Evolutionary conservation across 1,140 invertebrate species (phyloP).

Genomic region (Amphibalanus amphitrite): DNA sequence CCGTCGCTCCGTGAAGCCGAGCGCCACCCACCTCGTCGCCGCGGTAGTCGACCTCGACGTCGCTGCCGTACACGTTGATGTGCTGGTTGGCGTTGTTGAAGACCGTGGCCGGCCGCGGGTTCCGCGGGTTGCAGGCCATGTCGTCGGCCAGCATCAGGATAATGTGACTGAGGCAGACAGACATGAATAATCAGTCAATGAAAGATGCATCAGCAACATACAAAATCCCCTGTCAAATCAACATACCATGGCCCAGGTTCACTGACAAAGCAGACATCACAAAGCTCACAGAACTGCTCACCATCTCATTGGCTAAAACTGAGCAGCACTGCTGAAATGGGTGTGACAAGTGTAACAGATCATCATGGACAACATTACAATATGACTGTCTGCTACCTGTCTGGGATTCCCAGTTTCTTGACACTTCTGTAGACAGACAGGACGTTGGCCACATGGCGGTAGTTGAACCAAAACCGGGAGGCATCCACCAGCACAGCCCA

Average conservation of each 20-base stretch:
- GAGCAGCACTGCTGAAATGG: too few relatives aligned
- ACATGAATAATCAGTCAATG: too few relatives aligned
- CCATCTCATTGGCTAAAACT: too few relatives aligned
- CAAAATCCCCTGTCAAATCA: constrained; percentile 6
- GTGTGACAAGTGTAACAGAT: too few relatives aligned
- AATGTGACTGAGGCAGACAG: constrained; percentile 36
- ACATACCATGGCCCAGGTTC: too few relatives aligned
- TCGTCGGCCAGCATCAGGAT: constrained; percentile 99
- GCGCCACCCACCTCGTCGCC: constrained; percentile 66
- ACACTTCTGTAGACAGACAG: constrained; percentile 95
- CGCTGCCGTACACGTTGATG: constrained; percentile 97
- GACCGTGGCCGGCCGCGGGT: constrained; percentile 92
- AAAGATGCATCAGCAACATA: too few relatives aligned
- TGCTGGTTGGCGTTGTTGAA: constrained; percentile 97
- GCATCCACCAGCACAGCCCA: constrained; percentile 98
- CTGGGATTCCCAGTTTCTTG: constrained; percentile 91
- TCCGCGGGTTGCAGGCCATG: constrained; percentile 97
- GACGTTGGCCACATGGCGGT: constrained; percentile 97
- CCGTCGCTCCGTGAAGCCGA: neutral
- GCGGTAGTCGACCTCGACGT: constrained; percentile 98
- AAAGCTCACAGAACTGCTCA: too few relatives aligned
- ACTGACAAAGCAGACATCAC: too few relatives aligned
- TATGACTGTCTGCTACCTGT: constrained; percentile 38
- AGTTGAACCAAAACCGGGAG: constrained; percentile 99
- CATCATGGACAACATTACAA: too few relatives aligned